Evolutionary conservation across 2,797 vertebrate genomes (phyloP), one percentile per base, ranked within the genome.

Genomic region (Lates japonicus): DNA sequence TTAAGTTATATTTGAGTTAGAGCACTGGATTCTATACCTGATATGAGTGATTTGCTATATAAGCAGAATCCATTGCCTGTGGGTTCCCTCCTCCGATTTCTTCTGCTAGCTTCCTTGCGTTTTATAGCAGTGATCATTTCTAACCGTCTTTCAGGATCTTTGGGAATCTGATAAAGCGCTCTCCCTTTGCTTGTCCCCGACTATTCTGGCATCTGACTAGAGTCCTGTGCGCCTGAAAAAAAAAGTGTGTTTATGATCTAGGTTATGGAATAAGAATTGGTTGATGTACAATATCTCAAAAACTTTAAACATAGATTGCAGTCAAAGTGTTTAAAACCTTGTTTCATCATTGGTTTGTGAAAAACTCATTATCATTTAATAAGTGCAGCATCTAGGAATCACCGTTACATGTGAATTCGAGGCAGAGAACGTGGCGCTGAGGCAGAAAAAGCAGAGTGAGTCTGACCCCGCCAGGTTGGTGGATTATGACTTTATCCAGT

Each of bases 401-500:
- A 65, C 58, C 0, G n/a, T 82, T 76, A 76, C 11, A 6, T 29
- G 61, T 76, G 82, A 81, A 64, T 69, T 13, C 20, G 73, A 71
- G 62, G 58, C 35, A 13, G 46, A 65, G 58, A 16, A n/a, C n/a
- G n/a, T n/a, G 75, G 76, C 4, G 20, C 29, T 3, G 69, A 69
- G 61, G 61, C 31, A 48, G 65, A n/a, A 37, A 29, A 10, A 65
- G 62, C 55, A 48, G 76, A 75, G 57, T 0, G 42, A 70, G 68
- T 48, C 69, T 44, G 70, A 75, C 76, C 62, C 41, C 3, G 71
- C 74, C n/a, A 78, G 67, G 48, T 64, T 35, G 59, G 74, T 74
- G 91, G 89, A 94, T 95, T 94, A 94, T 76, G 90, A 92, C 93
- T 93, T 92, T 75, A 95, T 94, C 93, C 90, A 73, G 78, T 66